Conservation (phyloP, 2,888 invertebrate species). For the Acrocyrtus sp. region DNA sequence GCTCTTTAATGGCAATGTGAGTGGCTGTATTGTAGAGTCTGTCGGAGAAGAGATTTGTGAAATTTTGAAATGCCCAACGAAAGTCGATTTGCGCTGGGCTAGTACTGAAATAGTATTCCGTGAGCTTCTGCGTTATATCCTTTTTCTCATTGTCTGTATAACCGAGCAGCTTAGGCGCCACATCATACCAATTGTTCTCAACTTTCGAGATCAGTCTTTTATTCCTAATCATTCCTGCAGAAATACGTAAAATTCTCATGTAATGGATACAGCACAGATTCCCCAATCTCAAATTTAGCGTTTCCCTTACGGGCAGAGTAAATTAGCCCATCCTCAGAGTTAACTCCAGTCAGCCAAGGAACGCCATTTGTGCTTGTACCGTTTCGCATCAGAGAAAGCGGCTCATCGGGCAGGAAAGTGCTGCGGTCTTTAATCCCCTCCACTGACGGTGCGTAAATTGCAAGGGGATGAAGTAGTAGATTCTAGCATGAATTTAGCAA, state of each 20-base stretch:
- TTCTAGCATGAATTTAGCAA: conserved; percentile 23
- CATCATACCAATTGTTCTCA: conserved; percentile 49
- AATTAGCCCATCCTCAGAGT: conserved; percentile 58
- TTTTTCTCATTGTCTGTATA: conserved; percentile 37
- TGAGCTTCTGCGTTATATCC: conserved; percentile 27
- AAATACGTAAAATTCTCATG: not conserved
- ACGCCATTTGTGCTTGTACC: conserved; percentile 49
- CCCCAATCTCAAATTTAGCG: not conserved
- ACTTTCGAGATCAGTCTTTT: conserved; percentile 42
- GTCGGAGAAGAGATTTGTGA: conserved; percentile 56
- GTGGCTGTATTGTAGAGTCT: conserved; percentile 54
- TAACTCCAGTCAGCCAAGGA: conserved; percentile 55
- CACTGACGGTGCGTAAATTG: conserved; percentile 56
- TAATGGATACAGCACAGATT: not conserved
- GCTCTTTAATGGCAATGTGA: conserved; percentile 47
- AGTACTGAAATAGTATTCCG: conserved; percentile 48
- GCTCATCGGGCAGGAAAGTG: conserved; percentile 57
- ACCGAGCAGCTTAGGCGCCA: conserved; percentile 46
- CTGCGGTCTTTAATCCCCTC: conserved; percentile 39
- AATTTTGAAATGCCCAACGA: conserved; percentile 46
- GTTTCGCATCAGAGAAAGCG: conserved; percentile 42
- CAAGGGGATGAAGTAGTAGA: conserved; percentile 49
- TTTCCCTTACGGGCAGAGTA: conserved; percentile 50
- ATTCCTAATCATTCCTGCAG: conserved; percentile 52
- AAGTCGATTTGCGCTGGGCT: conserved; percentile 39